These are phyloP conservation scores for Cephus pulcher DNA, from an alignment of 2,888 invertebrate genomes.

Conservation along the genomic window DNA sequence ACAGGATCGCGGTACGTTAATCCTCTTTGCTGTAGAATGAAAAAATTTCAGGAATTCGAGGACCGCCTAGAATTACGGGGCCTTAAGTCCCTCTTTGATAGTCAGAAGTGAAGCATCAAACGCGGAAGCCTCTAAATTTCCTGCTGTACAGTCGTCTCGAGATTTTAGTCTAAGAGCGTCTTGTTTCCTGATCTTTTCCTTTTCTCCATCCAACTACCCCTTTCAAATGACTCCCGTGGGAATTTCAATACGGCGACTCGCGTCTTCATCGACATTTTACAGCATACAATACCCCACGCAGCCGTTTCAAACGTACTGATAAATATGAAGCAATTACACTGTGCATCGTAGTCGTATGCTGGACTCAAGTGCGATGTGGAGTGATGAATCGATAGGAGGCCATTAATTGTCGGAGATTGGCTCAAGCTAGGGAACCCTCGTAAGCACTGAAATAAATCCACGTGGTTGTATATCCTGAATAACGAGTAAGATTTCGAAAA, in stretches of 20 bases:
- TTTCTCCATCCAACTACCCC: background rate
- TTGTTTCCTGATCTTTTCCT: too few relatives aligned
- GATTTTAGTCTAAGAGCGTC: background rate
- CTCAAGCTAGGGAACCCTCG: slow-evolving; percentile 35
- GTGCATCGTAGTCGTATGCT: slow-evolving; percentile 37
- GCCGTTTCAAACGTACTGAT: slow-evolving; percentile 32
- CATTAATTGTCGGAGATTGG: slow-evolving; percentile 57
- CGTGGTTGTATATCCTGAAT: background rate
- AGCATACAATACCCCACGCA: slow-evolving; percentile 33
- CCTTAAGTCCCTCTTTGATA: background rate
- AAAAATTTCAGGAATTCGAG: background rate
- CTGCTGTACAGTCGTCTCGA: background rate
- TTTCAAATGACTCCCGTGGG: slow-evolving; percentile 33
- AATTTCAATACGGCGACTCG: slow-evolving; percentile 15
- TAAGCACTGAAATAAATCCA: background rate
- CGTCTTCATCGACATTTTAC: slow-evolving; percentile 25
- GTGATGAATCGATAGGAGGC: slow-evolving; percentile 47
- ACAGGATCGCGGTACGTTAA: slow-evolving; percentile 26
- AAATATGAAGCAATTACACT: slow-evolving; percentile 50
- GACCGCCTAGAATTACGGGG: background rate
- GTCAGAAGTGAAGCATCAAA: background rate
- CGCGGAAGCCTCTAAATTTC: background rate
- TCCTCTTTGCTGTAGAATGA: background rate
- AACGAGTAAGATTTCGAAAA: background rate
- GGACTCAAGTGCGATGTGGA: slow-evolving; percentile 25